Percentiles rank a stretch among this genome's conserved stretches.
phyloP scores from a whole-genome alignment of 2,113 vertebrate species.

The Atherinomorus stipes region DNA sequence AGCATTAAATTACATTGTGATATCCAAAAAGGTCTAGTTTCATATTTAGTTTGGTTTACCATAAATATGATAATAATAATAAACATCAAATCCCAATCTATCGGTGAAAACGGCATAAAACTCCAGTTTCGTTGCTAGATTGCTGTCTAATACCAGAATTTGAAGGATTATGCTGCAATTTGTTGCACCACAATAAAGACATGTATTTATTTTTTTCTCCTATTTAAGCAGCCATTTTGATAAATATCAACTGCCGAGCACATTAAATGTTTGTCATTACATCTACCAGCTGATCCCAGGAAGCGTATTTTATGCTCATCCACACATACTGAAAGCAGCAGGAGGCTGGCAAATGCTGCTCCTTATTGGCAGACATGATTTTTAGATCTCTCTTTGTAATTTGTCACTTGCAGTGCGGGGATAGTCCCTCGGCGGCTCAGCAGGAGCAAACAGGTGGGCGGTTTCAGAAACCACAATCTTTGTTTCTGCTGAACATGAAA shows the following conservation, averaged over 20 bases:
- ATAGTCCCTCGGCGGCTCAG: neutral
- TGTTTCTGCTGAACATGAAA: neutral
- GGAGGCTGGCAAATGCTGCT: neutral
- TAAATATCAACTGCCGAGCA: too few relatives aligned
- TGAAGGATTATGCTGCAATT: constrained; percentile 11
- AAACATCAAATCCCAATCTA: neutral
- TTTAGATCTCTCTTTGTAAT: constrained; percentile 30
- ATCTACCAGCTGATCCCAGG: too few relatives aligned
- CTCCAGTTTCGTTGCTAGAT: constrained; percentile 7
- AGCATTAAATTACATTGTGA: neutral
- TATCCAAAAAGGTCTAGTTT: neutral
- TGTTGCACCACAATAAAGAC: constrained; percentile 29
- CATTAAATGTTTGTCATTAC: too few relatives aligned
- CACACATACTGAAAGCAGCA: neutral
- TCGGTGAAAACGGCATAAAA: neutral
- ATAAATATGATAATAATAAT: neutral
- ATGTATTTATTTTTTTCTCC: constrained; percentile 11
- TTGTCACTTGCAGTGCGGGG: neutral
- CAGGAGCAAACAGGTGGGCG: neutral
- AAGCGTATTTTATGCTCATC: too few relatives aligned
- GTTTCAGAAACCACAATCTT: neutral
- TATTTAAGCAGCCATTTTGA: neutral
- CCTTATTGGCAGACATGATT: constrained; percentile 19
- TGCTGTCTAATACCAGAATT: constrained; percentile 23
- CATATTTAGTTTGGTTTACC: neutral